Evolutionary conservation across 2,888 invertebrate genomes (phyloP), one percentile per base, ranked within the genome.

Genomic region (Eristalis tenax): DNA sequence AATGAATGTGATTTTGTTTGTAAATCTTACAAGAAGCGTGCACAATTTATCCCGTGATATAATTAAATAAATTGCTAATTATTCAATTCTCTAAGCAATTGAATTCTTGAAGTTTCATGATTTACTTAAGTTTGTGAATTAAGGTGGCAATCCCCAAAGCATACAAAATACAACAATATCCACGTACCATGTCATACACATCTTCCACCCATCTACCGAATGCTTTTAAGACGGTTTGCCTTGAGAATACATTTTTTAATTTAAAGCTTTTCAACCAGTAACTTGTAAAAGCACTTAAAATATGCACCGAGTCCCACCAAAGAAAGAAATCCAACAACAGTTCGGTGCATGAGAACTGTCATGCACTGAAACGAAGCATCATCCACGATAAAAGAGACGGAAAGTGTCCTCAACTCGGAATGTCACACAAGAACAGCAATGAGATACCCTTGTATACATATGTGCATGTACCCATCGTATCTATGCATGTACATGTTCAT

Each of bases 391-490:
- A 85, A 26, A 22, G 13, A 66, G 61, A 63, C 82, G 43, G 68
- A 79, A 70, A 87, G 66, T 65, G 64, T 73, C 71, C 63, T 76
- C 76, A 83, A 32, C 76, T 76, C 32, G 76, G 73, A 83, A 76
- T 69, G 79, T 83, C 76, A 87, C 43, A 66, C 68, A 63, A 71
- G 50, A 40, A 75, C 74, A 32, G 43, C 18, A 71, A 73, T 15
- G 38, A 68, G 13, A 69, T 64, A 23, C 22, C 32, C 22, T 38
- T 15, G 32, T 32, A 2, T 13, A 22, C 32, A 32, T 63, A 5
- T 15, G 5, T 63, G 10, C 6, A 8, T 61, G 23, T 63, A 22
- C 61, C 43, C 28, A 15, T 28, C 43, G 18, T 18, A 18, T 18
- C 6, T 43, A 70, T 18, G 63, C 57, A 59, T 57, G 28, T 63